Evolutionary conservation across 1,140 invertebrate genomes (phyloP).

Genomic region (Subanguina moxae): DNA sequence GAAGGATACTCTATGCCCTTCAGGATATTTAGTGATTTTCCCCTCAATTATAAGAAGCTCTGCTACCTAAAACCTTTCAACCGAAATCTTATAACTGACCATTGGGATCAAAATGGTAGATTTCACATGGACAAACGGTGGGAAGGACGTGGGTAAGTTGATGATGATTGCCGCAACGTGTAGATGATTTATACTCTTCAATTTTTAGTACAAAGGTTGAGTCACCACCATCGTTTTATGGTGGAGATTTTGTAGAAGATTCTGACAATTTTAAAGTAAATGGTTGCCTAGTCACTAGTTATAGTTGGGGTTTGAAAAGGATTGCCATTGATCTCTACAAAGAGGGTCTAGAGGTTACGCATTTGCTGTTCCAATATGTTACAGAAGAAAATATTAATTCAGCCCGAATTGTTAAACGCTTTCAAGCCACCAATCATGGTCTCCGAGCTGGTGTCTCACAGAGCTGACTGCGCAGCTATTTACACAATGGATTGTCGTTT

Average conservation of each 20-base stretch:
- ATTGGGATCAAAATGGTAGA: conserved; percentile 8
- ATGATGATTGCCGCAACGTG: too few relatives aligned
- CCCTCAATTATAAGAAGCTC: not conserved
- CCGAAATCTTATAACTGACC: conserved; percentile 1
- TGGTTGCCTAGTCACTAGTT: conserved; percentile 30
- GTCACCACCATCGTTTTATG: not conserved
- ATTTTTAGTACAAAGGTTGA: not conserved
- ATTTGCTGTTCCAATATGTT: not conserved
- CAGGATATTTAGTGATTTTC: not conserved
- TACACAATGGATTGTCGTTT: conserved; percentile 17
- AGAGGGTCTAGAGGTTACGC: conserved; percentile 17
- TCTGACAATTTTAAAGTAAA: conserved; percentile 6
- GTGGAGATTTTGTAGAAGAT: not conserved
- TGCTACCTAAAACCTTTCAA: not conserved
- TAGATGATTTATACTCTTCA: too few relatives aligned
- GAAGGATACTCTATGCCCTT: conserved; percentile 3
- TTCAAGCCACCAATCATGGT: conserved; percentile 19
- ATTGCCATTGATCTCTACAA: conserved; percentile 21
- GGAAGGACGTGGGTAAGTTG: not conserved
- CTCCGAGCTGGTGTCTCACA: conserved; percentile 30
- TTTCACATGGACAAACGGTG: conserved; percentile 4
- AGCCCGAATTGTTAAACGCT: conserved; percentile 26
- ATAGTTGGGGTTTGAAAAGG: conserved; percentile 9
- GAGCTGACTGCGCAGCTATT: conserved; percentile 18
- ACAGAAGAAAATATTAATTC: too few relatives aligned